Evolutionary conservation across 2,888 invertebrate species (phyloP), one percentile per base, ranked within the genome.

Genomic region (Brenthis ino): DNA sequence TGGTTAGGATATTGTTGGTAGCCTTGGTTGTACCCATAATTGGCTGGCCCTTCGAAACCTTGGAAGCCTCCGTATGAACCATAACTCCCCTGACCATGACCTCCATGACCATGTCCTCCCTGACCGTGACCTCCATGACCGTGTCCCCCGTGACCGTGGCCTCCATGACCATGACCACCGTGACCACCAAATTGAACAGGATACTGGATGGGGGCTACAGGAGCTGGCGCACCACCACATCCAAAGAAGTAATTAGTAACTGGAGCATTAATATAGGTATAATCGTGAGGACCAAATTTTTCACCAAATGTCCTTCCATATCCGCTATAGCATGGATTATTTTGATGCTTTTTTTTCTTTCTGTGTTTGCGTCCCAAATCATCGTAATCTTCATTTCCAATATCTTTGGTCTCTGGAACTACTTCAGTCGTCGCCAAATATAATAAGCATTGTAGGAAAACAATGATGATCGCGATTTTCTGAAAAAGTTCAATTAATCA

Each of bases 231-330:
- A 72, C 77, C 54, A 72, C 89, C 89, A 67, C 91, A 91, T 0
- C 88, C 89, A 51, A 89, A 85, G 77, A 86, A 89, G 74, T 91
- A 92, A 77, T 92, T 92, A 77, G 84, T 88, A 2, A 91, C 87
- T 1, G 91, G 91, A 43, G 91, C 90, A 3, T 87, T 87, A 0
- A 92, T 78, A 64, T 87, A 91, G 0, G 90, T 89, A 72, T 86
- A 81, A n/a, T 86, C 86, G 12, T 84, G 84, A 1, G 83, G 78
- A 33, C 85, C 85, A 28, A 86, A 80, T 68, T 83, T 87, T 37
- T 83, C 82, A 1, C 83, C 83, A 24, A 87, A 84, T 0, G 84
- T 81, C 51, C 82, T 80, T 3, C 87, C 89, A 65, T 78, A 85
- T 0, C 87, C 88, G 14, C 75, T 76, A 28, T 67, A 74, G 20